Percentiles rank a stretch among this genome's conserved stretches.
phyloP scores from a whole-genome alignment of 2,113 vertebrate species.

The Steatornis caripensis region DNA sequence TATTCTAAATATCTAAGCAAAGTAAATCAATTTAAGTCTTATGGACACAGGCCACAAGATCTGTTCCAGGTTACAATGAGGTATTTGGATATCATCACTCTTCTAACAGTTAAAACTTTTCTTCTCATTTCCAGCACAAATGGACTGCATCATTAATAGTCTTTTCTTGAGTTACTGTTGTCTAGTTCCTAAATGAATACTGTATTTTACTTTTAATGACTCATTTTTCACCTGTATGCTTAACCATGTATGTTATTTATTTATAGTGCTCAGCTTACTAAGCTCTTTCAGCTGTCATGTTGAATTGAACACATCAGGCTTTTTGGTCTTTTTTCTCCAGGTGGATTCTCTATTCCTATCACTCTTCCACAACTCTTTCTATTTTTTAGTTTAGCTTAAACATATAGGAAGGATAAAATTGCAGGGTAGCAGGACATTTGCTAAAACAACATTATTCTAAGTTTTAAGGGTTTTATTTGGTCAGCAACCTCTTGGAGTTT shows the following conservation, averaged over 20 bases:
- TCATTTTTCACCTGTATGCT: background rate
- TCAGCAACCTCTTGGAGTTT: background rate
- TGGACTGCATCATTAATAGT: background rate
- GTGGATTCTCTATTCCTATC: background rate
- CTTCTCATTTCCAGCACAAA: background rate
- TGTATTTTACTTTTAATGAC: background rate
- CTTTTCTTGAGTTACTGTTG: background rate
- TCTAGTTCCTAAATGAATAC: background rate
- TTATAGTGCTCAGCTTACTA: background rate
- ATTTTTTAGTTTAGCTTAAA: background rate
- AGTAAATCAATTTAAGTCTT: background rate
- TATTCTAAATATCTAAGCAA: background rate
- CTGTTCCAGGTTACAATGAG: background rate
- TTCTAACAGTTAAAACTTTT: background rate
- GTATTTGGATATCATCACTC: background rate
- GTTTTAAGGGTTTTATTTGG: background rate
- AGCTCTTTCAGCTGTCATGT: background rate
- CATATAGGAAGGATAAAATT: background rate
- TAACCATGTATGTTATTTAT: background rate
- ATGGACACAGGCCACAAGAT: background rate
- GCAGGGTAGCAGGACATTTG: background rate
- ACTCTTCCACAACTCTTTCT: background rate
- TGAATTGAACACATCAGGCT: background rate
- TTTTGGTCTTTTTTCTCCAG: background rate
- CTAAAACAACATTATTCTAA: background rate